Evolutionary conservation across 92 coral and sea anemone genomes (phyloP).

Genomic region (Umimayanthus chanpuru): DNA sequence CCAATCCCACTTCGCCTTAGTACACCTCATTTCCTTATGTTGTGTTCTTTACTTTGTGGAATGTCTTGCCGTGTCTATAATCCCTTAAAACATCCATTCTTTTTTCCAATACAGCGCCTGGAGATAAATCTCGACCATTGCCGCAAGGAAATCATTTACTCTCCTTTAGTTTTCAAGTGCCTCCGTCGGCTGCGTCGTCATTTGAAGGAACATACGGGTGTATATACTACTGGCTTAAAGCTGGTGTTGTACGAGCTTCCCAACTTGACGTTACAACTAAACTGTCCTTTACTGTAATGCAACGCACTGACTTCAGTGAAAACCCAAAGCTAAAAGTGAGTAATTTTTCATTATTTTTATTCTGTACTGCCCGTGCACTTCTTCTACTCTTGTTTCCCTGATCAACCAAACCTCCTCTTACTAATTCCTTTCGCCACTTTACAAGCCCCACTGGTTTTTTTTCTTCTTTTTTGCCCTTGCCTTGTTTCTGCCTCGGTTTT

Average conservation of each 20-base stretch:
- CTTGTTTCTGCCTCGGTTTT: neutral
- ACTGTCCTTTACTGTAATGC: constrained; percentile 21
- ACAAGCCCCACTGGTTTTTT: neutral
- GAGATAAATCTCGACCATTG: neutral
- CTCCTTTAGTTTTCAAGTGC: constrained; percentile 41
- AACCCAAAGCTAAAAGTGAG: constrained; percentile 37
- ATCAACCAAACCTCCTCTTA: neutral
- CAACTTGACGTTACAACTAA: constrained; percentile 28
- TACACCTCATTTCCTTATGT: too few species aligned
- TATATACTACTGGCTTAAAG: constrained; percentile 37
- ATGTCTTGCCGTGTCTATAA: neutral
- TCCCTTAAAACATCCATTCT: neutral
- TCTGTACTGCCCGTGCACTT: neutral
- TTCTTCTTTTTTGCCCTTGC: neutral
- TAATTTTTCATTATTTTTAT: neutral
- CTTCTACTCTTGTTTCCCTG: neutral
- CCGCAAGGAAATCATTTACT: constrained; percentile 36
- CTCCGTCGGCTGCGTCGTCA: constrained; percentile 33
- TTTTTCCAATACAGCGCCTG: neutral
- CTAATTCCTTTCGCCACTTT: neutral
- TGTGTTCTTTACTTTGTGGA: neutral
- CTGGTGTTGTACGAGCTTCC: constrained; percentile 17
- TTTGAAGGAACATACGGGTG: constrained; percentile 41
- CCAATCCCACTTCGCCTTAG: too few species aligned
- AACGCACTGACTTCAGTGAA: constrained; percentile 8